phyloP scores from a whole-genome alignment of 2,888 invertebrate genomes.

The Aricia artaxerxes region DNA sequence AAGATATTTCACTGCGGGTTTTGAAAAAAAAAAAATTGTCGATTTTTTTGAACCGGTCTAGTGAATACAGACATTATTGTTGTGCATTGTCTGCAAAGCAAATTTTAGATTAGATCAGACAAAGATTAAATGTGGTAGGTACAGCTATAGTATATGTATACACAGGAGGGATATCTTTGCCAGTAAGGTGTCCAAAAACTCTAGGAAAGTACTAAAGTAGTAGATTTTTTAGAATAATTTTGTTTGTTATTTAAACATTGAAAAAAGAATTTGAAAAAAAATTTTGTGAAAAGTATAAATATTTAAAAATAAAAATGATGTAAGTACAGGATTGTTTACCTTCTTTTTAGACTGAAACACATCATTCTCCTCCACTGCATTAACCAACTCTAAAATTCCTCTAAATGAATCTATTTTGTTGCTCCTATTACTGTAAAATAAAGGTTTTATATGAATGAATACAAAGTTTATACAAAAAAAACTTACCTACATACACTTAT shows the following conservation, averaged over 20 bases:
- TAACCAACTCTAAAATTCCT: conserved; percentile 73
- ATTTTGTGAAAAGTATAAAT: neutral
- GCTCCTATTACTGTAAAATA: conserved; percentile 69
- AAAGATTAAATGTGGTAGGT: no score
- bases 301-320: conserved; percentile 12
- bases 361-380: conserved; percentile 46
- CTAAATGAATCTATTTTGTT: conserved; percentile 71
- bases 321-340: conserved; percentile 33
- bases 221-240: no score
- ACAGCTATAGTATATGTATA: no score
- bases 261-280: neutral
- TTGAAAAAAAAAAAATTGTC: no score
- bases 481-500: neutral
- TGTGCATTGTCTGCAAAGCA: no score
- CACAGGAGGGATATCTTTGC: no score
- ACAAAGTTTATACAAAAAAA: neutral
- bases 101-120: no score
- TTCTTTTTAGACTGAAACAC: conserved; percentile 39
- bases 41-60: no score
- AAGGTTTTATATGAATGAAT: neutral
- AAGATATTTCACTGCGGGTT: no score
- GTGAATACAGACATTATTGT: no score
- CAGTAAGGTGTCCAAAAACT: no score
- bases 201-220: no score
- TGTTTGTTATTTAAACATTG: neutral